These are phyloP conservation scores for Acrossocheilus wenchowensis DNA, from an alignment of 2,797 vertebrate species.

Conservation along the genomic window DNA sequence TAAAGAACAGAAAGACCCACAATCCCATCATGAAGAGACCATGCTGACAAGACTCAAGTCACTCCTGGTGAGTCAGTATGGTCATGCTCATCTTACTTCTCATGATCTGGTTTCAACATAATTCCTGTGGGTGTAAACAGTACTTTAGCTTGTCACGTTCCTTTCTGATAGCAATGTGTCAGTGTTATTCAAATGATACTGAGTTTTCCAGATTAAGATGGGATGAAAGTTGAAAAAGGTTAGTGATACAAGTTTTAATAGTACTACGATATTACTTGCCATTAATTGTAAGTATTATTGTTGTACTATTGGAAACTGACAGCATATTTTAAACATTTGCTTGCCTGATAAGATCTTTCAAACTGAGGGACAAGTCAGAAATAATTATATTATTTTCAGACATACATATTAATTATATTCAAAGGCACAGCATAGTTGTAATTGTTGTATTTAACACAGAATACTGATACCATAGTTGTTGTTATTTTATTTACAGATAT, in stretches of 20 bases:
- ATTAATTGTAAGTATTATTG: not conserved
- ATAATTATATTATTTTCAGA: not conserved
- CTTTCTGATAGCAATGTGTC: not conserved
- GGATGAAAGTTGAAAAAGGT: not conserved
- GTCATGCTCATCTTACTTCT: not conserved
- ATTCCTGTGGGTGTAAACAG: not conserved
- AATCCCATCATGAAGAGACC: conserved; percentile 73
- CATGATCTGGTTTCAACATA: not conserved
- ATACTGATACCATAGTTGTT: not conserved
- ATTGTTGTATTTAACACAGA: not conserved
- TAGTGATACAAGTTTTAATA: not conserved
- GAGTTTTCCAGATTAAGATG: not conserved
- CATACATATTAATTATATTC: not conserved
- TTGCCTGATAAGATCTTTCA: not conserved
- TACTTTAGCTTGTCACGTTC: not conserved
- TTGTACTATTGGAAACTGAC: not conserved
- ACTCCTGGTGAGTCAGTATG: conserved; percentile 78
- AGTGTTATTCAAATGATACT: not conserved
- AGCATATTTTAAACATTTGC: not conserved
- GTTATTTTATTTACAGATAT: not conserved
- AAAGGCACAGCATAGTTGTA: not conserved
- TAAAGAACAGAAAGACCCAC: conserved; percentile 70
- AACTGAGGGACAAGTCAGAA: not conserved
- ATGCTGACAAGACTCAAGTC: conserved; percentile 79
- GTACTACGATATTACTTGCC: not conserved